Base-by-base conservation (phyloP, 2,797 vertebrate genomes). In the Myoxocephalus aenaeus region DNA sequence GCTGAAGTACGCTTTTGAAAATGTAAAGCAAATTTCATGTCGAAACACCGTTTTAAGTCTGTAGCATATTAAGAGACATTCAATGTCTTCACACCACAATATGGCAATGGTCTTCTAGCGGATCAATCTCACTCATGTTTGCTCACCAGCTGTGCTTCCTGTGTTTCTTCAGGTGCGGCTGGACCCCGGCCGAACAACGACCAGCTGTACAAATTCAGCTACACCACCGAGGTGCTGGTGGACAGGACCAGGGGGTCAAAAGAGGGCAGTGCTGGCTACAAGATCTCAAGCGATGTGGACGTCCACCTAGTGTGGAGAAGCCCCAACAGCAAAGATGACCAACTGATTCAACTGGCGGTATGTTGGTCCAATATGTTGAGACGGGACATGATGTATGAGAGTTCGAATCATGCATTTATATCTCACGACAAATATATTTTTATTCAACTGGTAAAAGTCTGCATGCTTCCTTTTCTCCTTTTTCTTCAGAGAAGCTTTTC, bases 101-200 rank as follows among this genome's bases (percentile, higher is more conserved):
- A 53, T 38, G 27, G 63, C 10, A 25, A 48, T 22, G 58, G 27
- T 81, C 70, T 51, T 6, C 2, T 22, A 5, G 20, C 22, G 51
- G 44, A 25, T 65, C 27, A 22, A 20, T 29, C 18, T 51, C 27
- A 8, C 56, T 22, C 1, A 2, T 78, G 69, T 89, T 67, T 40
- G 51, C 73, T 68, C 64, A 71, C 56, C 72, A 42, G 61, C 68
- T 74, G 65, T 61, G 61, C 70, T 73, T 54, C 57, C 58, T 80
- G 54, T 95, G 92, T 95, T 94, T 90, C 90, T 91, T 89, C 93
- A 96, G 95, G 93, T 77, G 96, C 93, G 62, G 94, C 94, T 44
- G 97, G 97, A 81, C 96, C 96, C 84, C 96, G 95, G 56, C 94
- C 99, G 83, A 96, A 96, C 90, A 97, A 97, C 93, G 96, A 97